Evolutionary conservation across 2,888 invertebrate genomes (phyloP), one percentile per base, ranked within the genome.

Genomic region (Epsilonema sp.): DNA sequence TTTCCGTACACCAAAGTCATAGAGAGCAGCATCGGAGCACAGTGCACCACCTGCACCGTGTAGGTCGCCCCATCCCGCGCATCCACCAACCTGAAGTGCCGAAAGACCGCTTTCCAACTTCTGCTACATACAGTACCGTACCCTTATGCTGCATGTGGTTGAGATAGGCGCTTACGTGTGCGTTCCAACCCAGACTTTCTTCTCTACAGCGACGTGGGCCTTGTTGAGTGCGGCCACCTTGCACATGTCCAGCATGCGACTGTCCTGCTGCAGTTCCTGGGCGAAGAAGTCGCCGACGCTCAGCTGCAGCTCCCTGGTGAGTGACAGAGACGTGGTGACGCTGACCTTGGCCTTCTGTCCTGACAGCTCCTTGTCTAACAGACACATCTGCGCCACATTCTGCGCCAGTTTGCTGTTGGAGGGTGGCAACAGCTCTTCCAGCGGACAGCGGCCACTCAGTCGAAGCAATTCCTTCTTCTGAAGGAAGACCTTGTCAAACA

Each of bases 31-130:
- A 69, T 55, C 2, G 65, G 61, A 2, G 69, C 61, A 23, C 66
- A 67, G 56, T 71, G 71, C 22, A 71, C 62, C 2, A 71, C 59
- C 45, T 70, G 68, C 31, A 67, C 67, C 1, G 67, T 66, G 55
- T 67, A 71, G 64, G 66, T 51, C 56, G 64, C 56, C 55, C 67
- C 49, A 56, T 64, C 58, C 56, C 64, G 58, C 53, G 67, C 44
- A 53, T 59, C 49, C 57, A 58, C 65, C 19, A 66, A 56, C 37
- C 65, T 63, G 50, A 31, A 31, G 16, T 31, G 16, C 16, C n/a
- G n/a, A n/a, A n/a, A n/a, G n/a, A n/a, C n/a, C n/a, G n/a, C n/a
- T n/a, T n/a, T n/a, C n/a, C n/a, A n/a, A n/a, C n/a, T n/a, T n/a
- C n/a, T n/a, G n/a, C n/a, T n/a, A n/a, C n/a, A n/a, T n/a, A n/a